Evolutionary conservation across 1,140 invertebrate species (phyloP), one percentile per base, ranked within the genome.

Genomic region (Trachymyrmex cornetzi): DNA sequence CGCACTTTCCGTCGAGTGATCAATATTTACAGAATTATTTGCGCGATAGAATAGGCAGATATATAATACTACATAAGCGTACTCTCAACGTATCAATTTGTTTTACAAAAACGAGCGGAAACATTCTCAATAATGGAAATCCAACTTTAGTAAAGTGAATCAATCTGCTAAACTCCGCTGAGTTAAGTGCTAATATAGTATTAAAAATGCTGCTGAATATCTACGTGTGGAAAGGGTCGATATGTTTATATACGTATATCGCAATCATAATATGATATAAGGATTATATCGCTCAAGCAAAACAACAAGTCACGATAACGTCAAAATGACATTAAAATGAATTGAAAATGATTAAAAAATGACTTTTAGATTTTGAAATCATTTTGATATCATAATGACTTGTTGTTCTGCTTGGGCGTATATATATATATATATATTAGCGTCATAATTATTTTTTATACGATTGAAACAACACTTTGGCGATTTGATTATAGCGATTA

Each of bases 21-120:
- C 74, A 66, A 85, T 85, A 85, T 79, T 85, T 64, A 77, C 74
- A 66, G 38, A 84, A 85, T 85, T 85, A 77, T 66, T 85, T 66
- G 63, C 55, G 14, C 38, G 80, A 74, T 74, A 84, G 44, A 74
- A 44, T 63, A 61, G 55, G 50, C n/a, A 80, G 63, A 67, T 67
- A 67, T 67, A 67, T 67, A 80, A 80, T 74, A 84, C 55, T 61
- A 30, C 19, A 50, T 82, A 74, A 82, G 22, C 79, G 30, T 57
- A 61, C 69, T 75, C 63, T 84, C 55, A 34, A n/a, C 71, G 55
- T 50, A 61, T 61, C 38, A 57, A 74, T 74, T 84, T 61, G 69
- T 16, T 63, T 84, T 74, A 50, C 69, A 84, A 61, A 75, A 75
- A 69, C 71, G 74, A 74, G 24, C 38, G 19, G n/a, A 9, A 30